phyloP scores from a whole-genome alignment of 1,140 invertebrate genomes.

The Chionoecetes opilio region DNA sequence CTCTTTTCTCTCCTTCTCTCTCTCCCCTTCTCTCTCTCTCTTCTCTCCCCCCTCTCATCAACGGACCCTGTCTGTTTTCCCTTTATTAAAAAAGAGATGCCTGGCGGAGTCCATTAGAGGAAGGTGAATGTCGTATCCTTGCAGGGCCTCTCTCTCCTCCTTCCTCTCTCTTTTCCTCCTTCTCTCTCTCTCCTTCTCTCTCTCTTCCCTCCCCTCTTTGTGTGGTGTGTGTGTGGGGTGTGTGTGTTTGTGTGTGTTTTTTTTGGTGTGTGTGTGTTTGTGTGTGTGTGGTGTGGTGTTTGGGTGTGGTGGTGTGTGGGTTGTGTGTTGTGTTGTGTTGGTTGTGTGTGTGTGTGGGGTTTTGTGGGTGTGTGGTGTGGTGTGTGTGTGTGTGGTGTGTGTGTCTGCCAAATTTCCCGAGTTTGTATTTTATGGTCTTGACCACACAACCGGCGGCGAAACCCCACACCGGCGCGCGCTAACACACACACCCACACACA shows the following conservation, averaged over 20 bases:
- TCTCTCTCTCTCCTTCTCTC: neutral
- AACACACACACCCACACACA: no score
- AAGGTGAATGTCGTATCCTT: constrained; percentile 57
- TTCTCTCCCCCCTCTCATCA: neutral
- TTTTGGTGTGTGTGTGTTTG: neutral
- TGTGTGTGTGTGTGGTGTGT: no score
- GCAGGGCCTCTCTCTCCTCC: neutral
- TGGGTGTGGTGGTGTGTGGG: no score
- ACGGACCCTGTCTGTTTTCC: constrained; percentile 66
- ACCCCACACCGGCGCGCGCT: no score
- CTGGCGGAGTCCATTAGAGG: constrained; percentile 70
- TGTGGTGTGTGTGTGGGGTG: neutral
- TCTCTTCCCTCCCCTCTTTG: neutral
- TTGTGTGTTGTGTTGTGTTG: no score
- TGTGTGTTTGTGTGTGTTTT: no score
- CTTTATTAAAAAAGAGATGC: constrained; percentile 77
- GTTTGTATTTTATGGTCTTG: no score
- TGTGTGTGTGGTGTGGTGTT: no score
- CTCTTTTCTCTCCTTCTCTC: neutral
- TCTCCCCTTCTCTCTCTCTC: constrained; percentile 15
- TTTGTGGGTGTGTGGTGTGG: no score
- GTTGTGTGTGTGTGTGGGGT: neutral
- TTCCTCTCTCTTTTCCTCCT: neutral
- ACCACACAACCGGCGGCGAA: no score
- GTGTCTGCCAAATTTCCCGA: no score